Evolutionary conservation across 2,888 invertebrate species (phyloP).

Genomic region (Oscheius sp.): DNA sequence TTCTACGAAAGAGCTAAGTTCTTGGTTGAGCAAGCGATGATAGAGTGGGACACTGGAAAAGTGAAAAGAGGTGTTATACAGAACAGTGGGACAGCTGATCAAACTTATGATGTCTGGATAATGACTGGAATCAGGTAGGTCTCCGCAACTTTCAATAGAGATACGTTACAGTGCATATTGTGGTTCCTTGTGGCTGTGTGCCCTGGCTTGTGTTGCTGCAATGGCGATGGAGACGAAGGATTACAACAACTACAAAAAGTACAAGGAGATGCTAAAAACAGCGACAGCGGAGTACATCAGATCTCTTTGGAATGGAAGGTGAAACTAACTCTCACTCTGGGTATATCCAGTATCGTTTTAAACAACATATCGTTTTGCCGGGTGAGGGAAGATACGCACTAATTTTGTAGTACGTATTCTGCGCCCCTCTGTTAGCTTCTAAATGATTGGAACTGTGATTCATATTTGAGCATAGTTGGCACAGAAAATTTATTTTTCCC

Average conservation of each 20-base stretch:
- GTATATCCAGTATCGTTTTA: too few relatives aligned
- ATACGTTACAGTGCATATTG: constrained; percentile 83
- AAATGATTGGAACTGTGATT: too few relatives aligned
- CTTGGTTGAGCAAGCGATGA: constrained; percentile 72
- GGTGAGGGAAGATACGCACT: too few relatives aligned
- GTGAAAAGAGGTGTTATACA: constrained; percentile 91
- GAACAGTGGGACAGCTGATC: constrained; percentile 85
- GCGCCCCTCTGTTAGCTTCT: too few relatives aligned
- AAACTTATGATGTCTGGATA: constrained; percentile 90
- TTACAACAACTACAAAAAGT: constrained; percentile 36
- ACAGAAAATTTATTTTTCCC: too few relatives aligned
- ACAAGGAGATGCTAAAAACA: constrained; percentile 43
- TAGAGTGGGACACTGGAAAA: constrained; percentile 82
- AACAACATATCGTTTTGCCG: too few relatives aligned
- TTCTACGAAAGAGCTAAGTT: constrained; percentile 46
- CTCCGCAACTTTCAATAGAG: not conserved
- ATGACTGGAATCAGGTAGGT: constrained; percentile 88
- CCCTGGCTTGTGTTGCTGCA: constrained; percentile 75
- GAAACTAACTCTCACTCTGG: too few relatives aligned
- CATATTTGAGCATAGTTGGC: too few relatives aligned
- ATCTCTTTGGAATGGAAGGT: constrained; percentile 63
- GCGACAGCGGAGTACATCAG: constrained; percentile 46
- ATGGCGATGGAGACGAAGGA: constrained; percentile 67
- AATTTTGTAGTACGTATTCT: too few relatives aligned
- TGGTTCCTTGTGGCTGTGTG: constrained; percentile 88